Evolutionary conservation across 2,797 vertebrate genomes (phyloP).

Genomic region (Lophura swinhoii): DNA sequence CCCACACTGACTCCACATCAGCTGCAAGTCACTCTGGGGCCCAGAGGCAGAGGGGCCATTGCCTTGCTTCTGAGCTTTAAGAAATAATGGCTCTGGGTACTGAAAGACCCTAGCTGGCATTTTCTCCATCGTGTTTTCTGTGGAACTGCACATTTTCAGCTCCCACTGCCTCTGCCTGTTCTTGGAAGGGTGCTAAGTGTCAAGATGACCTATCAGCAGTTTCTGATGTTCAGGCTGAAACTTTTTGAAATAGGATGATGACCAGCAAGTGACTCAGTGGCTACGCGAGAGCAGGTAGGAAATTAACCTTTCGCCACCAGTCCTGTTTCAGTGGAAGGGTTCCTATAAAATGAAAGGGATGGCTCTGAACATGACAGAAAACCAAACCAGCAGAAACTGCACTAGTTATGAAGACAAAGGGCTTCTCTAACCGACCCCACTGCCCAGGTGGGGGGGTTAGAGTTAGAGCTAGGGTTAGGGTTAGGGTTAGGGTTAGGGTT

Average conservation of each 20-base stretch:
- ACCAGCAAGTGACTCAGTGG: not conserved
- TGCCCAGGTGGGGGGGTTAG: no score
- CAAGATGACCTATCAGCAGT: not conserved
- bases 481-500: no score
- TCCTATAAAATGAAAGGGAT: not conserved
- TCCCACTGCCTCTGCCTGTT: not conserved
- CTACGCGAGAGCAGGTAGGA: not conserved
- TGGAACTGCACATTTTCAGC: not conserved
- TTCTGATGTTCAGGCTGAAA: not conserved
- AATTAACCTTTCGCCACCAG: not conserved
- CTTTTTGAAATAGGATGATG: not conserved
- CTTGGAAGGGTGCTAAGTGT: not conserved
- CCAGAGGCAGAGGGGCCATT: not conserved
- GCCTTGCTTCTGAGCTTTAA: not conserved
- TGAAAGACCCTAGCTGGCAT: not conserved
- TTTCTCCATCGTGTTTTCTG: not conserved
- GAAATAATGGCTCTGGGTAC: not conserved
- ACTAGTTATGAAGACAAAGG: not conserved
- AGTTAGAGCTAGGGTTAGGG: no score
- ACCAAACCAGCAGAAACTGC: not conserved
- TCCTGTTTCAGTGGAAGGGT: not conserved
- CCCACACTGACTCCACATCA: not conserved
- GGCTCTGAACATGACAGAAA: not conserved
- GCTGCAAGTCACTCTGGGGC: accelerated
- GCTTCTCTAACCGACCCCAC: not conserved